These are phyloP conservation scores for Drosophila pseudoobscura DNA, from an alignment of 1,140 invertebrate species.

Conservation along the genomic window DNA sequence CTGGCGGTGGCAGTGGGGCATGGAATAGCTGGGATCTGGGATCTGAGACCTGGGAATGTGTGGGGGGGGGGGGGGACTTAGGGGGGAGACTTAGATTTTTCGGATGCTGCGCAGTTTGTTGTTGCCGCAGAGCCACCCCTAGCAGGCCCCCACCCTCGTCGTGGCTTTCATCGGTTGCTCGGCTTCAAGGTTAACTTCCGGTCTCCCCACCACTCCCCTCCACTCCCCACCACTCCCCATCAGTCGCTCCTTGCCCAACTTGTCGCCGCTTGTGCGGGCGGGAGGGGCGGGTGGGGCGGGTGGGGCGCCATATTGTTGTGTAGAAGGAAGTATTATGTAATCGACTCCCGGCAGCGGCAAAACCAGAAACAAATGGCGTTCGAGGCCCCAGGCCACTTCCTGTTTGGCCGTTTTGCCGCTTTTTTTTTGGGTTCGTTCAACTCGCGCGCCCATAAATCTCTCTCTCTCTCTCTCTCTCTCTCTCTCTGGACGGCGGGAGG, in stretches of 20 bases:
- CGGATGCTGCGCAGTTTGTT: constrained; percentile 69
- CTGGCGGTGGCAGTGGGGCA: constrained; percentile 34
- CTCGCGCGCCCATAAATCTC: constrained; percentile 62
- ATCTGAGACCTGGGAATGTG: neutral
- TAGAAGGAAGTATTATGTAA: constrained; percentile 58
- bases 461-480: neutral
- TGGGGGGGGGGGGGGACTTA: neutral
- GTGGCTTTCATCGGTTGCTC: constrained; percentile 8
- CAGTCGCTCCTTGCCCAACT: constrained; percentile 33
- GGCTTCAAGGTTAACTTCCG: constrained; percentile 77
- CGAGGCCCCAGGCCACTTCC: constrained; percentile 6
- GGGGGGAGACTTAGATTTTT: constrained; percentile 22
- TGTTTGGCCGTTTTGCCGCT: constrained; percentile 1
- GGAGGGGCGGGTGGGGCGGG: no score
- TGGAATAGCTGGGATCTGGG: constrained; percentile 31
- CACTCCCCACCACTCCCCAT: constrained; percentile 11
- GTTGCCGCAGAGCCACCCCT: constrained; percentile 10
- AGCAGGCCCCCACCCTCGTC: neutral
- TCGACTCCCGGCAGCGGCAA: constrained; percentile 8
- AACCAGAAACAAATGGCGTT: no score
- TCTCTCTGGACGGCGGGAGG: constrained; percentile 1
- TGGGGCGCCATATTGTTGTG: constrained; percentile 32
- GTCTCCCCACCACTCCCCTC: constrained; percentile 10
- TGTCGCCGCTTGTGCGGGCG: constrained; percentile 37
- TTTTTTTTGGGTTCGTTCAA: constrained; percentile 60